Base-by-base conservation (phyloP, 1,140 invertebrate genomes). In the Camponotus vicinus region DNA sequence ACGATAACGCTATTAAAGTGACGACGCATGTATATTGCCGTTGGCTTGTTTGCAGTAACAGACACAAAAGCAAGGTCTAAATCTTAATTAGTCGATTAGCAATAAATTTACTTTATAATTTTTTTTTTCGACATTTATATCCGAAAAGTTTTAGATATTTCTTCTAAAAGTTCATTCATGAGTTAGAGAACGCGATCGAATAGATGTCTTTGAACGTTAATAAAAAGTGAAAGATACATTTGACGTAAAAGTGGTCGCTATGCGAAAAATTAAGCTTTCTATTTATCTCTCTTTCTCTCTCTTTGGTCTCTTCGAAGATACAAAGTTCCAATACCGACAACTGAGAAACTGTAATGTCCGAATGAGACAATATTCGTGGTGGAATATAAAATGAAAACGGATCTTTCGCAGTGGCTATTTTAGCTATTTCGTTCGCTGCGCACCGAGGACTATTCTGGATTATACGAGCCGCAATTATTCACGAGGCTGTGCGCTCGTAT, bases 401-500 rank as follows among this genome's bases (percentile, higher is more conserved):
- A 49, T 61, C 79, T 49, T 37, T 59, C 40, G 69, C 27, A 18
- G 18, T 2, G 40, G 18, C 32, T 83, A 75, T 75, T 83, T 61
- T 83, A 40, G 32, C 40, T 37, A 45, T 82, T 82, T 73, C 40
- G 67, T 8, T 57, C 21, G 77, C 27, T 42, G 34, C 64, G 40
- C 34, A 13, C 8, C 63, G 49, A 40, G 55, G 32, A 83, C 40
- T 21, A 49, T 71, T 59, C 40, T 5, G 3, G 67, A 73, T 83
- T 83, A 83, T 61, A 75, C 79, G 40, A 82, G 52, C 73, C 55
- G 45, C 59, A 82, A 73, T 82, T 82, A 73, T 73, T 82, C 79
- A 73, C 67, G 37, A 82, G 79, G 18, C 66, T 52, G 21, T 49
- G 15, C 21, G 37, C 27, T 82, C 52, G 40, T 73, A 61, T 73